Conservation (phyloP, 1,140 invertebrate species). For the Rhyacophila brunnea region DNA sequence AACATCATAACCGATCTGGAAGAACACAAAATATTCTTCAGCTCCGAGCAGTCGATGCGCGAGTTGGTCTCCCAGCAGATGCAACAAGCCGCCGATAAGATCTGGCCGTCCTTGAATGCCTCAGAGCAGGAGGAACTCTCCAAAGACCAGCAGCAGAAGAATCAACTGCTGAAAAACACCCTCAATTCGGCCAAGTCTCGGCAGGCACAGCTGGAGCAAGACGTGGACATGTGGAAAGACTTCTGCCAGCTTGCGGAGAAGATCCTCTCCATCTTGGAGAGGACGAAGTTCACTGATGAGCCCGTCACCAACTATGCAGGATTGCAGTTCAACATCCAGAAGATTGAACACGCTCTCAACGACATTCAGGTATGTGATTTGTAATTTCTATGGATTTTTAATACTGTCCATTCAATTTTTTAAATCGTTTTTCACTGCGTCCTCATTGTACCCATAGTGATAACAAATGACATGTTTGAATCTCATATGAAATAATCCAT, state of each 20-base stretch:
- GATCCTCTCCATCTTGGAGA: constrained; percentile 69
- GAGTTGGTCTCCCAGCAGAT: constrained; percentile 79
- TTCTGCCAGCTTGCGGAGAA: constrained; percentile 75
- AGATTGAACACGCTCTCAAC: constrained; percentile 72
- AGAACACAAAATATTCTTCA: constrained; percentile 84
- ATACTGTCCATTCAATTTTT: too few species aligned
- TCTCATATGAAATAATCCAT: too few species aligned
- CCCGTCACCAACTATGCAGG: constrained; percentile 73
- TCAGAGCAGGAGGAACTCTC: constrained; percentile 80
- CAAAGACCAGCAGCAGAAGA: constrained; percentile 74
- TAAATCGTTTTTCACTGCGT: too few species aligned
- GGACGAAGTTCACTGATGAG: constrained; percentile 72
- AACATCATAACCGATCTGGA: constrained; percentile 79
- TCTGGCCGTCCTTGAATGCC: constrained; percentile 78
- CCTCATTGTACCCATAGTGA: too few species aligned
- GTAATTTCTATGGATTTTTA: neutral
- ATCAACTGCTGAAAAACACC: constrained; percentile 76
- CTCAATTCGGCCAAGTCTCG: constrained; percentile 77
- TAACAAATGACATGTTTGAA: too few species aligned
- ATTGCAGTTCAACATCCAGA: constrained; percentile 77
- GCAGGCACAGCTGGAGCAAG: constrained; percentile 72
- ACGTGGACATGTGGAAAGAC: constrained; percentile 76
- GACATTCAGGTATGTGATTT: constrained; percentile 70
- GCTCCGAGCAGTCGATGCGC: constrained; percentile 71
- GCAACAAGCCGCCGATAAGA: constrained; percentile 80